phyloP scores from a whole-genome alignment of 2,797 vertebrate genomes.

The Poecilia velifera region DNA sequence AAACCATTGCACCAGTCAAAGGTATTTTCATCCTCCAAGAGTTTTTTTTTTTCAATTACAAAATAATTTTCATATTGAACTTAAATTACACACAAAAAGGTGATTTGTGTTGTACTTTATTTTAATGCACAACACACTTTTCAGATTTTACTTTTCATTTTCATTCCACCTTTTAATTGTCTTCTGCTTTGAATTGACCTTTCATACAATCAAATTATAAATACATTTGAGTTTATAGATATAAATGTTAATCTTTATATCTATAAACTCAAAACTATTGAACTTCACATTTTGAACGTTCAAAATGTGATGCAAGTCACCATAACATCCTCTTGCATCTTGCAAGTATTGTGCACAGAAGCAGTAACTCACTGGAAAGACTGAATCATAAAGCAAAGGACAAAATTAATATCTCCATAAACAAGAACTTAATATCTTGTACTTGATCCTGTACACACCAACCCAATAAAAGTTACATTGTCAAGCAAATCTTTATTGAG shows the following conservation, averaged over 20 bases:
- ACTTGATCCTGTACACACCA: background rate
- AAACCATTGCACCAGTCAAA: background rate
- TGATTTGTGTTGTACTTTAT: background rate
- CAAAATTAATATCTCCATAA: background rate
- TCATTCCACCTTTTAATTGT: background rate
- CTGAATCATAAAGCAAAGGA: background rate
- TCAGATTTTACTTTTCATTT: background rate
- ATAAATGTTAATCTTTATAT: background rate
- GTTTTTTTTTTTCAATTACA: background rate
- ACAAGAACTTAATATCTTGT: background rate
- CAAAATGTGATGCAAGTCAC: background rate
- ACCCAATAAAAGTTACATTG: conserved; percentile 1
- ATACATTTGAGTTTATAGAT: background rate
- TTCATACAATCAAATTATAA: background rate
- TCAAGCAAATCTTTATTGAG: background rate
- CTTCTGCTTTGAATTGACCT: background rate
- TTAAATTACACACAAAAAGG: background rate
- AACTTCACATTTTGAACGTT: too few species aligned
- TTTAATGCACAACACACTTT: background rate
- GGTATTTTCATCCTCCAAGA: background rate
- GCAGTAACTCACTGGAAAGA: background rate
- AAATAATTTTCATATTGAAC: background rate
- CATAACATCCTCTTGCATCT: background rate
- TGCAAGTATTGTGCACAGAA: background rate
- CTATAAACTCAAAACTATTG: too few species aligned